Conservation (phyloP, 2,888 invertebrate genomes). For the Eupithecia subfuscata region DNA sequence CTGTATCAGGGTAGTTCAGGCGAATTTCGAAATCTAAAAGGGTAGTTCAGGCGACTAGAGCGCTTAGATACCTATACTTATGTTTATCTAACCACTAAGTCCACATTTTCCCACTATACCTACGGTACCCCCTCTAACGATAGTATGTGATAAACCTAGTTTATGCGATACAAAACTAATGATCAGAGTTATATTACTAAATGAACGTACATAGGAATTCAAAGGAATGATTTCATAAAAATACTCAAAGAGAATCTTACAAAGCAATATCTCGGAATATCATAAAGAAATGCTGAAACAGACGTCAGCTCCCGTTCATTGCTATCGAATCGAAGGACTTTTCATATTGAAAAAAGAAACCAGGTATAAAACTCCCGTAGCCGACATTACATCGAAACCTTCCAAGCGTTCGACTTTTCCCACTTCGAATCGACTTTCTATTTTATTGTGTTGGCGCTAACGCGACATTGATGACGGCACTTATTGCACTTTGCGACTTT, state of each 20-base stretch:
- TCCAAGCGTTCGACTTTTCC: constrained; percentile 56
- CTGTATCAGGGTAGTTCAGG: neutral
- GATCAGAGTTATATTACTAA: neutral
- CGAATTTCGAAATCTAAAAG: neutral
- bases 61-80: too few species aligned
- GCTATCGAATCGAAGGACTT: constrained; percentile 9
- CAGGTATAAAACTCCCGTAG: constrained; percentile 30
- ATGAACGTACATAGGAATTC: neutral
- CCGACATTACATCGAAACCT: constrained; percentile 43
- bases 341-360: constrained; percentile 12
- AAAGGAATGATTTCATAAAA: constrained; percentile 9
- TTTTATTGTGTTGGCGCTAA: constrained; percentile 80
- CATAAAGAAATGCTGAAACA: constrained; percentile 10
- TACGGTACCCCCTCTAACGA: too few species aligned
- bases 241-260: constrained; percentile 16
- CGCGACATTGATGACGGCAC: constrained; percentile 79
- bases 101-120: neutral
- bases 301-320: constrained; percentile 9
- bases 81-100: neutral
- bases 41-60: neutral
- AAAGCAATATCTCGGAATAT: constrained; percentile 16
- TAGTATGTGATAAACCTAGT: neutral
- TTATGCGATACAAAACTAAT: neutral
- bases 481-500: constrained; percentile 77
- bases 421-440: constrained; percentile 73